Percentiles rank a stretch among this genome's conserved stretches.
These are phyloP conservation scores for Phoebastria nigripes DNA, from an alignment of 2,797 vertebrate genomes.

Conservation along the genomic window DNA sequence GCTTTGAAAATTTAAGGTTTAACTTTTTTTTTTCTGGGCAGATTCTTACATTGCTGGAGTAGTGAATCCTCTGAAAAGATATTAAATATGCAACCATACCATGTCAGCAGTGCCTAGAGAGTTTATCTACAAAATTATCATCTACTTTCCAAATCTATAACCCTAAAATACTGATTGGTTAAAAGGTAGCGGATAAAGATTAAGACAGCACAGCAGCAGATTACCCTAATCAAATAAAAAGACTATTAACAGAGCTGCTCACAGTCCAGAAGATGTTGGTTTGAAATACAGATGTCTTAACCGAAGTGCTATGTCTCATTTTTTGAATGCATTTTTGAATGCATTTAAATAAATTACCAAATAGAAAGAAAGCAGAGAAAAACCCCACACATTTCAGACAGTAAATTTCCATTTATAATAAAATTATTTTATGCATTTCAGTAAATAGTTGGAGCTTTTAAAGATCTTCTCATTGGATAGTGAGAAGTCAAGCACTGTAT, in stretches of 20 bases:
- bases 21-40: background rate
- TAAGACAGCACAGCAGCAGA: conserved; percentile 51
- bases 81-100: conserved; percentile 45
- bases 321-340: conserved; percentile 71
- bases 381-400: conserved; percentile 48
- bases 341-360: conserved; percentile 76
- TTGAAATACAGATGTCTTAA: conserved; percentile 77
- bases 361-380: conserved; percentile 45
- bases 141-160: conserved; percentile 63
- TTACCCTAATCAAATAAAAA: conserved; percentile 71
- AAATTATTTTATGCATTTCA: conserved; percentile 65
- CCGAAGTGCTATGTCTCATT: conserved; percentile 71
- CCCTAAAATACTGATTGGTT: conserved; percentile 73
- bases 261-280: conserved; percentile 60
- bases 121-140: conserved; percentile 61
- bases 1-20: conserved; percentile 58
- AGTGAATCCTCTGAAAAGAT: conserved; percentile 35
- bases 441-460: conserved; percentile 36
- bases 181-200: conserved; percentile 68
- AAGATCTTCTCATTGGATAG: background rate
- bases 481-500: background rate
- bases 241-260: conserved; percentile 56
- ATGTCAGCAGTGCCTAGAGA: conserved; percentile 53
- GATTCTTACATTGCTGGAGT: background rate
- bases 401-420: conserved; percentile 72